These are phyloP conservation scores for Halcyon senegalensis DNA, from an alignment of 2,113 vertebrate species.

Conservation along the genomic window DNA sequence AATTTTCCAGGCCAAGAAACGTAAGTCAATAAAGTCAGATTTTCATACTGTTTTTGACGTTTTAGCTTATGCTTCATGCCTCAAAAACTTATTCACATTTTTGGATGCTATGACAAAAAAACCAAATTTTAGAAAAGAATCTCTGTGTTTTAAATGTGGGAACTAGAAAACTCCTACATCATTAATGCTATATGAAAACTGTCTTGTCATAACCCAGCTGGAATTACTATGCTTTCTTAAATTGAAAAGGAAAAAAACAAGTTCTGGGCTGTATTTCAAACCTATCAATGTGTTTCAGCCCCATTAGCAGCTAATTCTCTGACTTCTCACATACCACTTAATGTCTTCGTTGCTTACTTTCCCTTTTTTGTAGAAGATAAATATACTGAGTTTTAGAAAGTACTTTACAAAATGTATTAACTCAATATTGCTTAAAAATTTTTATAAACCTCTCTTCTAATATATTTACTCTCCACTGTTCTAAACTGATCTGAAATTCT, in stretches of 20 bases:
- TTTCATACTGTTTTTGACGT: background rate
- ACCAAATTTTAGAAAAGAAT: background rate
- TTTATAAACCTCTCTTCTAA: background rate
- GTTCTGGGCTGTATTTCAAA: background rate
- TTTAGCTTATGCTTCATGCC: background rate
- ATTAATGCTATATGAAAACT: background rate
- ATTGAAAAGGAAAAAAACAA: background rate
- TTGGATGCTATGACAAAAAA: background rate
- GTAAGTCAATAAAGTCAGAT: background rate
- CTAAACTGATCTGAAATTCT: background rate
- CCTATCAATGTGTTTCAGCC: background rate
- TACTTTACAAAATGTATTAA: background rate
- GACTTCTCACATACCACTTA: background rate
- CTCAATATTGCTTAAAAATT: background rate
- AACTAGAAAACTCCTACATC: background rate
- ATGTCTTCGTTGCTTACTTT: background rate
- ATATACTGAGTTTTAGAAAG: background rate
- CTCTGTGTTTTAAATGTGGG: background rate
- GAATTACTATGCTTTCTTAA: background rate
- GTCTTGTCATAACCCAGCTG: background rate
- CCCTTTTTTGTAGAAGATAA: background rate
- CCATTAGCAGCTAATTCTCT: background rate
- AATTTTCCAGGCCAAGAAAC: background rate
- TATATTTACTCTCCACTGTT: background rate
- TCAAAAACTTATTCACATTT: background rate